Evolutionary conservation across 92 coral and sea anemone species (phyloP).

Genomic region (Bergia puertoricense): DNA sequence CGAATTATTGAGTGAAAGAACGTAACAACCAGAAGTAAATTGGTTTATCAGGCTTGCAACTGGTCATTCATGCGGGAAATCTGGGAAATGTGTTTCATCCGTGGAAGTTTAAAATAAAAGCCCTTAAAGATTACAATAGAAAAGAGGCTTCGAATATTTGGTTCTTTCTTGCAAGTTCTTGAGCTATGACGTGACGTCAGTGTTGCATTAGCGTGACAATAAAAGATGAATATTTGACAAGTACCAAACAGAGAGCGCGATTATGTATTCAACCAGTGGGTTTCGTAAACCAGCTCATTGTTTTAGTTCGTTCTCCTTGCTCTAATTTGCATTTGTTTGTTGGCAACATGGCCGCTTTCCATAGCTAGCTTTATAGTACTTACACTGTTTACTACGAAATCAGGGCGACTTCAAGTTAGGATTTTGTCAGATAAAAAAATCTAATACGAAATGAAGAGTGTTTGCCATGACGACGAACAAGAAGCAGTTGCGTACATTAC

Average conservation of each 20-base stretch:
- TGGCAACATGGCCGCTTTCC: slow-evolving; percentile 43
- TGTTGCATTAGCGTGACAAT: slow-evolving; percentile 24
- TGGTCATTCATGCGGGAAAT: neutral
- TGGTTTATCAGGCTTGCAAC: neutral
- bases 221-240: slow-evolving; percentile 6
- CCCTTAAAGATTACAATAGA: neutral
- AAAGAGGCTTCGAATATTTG: neutral
- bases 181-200: slow-evolving; percentile 7
- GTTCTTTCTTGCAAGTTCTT: neutral
- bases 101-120: too few species aligned
- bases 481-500: neutral
- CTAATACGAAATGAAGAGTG: neutral
- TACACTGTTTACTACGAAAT: neutral
- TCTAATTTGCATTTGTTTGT: slow-evolving; percentile 43
- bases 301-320: neutral
- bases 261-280: neutral
- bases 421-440: neutral
- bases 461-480: neutral
- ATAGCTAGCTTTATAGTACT: neutral
- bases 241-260: neutral
- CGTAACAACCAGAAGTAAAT: too few species aligned
- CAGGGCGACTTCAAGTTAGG: neutral
- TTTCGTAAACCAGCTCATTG: neutral
- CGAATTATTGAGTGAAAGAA: too few species aligned
- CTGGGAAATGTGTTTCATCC: neutral